Conservation (phyloP, 2,113 vertebrate genomes). For the Sturnira hondurensis region DNA sequence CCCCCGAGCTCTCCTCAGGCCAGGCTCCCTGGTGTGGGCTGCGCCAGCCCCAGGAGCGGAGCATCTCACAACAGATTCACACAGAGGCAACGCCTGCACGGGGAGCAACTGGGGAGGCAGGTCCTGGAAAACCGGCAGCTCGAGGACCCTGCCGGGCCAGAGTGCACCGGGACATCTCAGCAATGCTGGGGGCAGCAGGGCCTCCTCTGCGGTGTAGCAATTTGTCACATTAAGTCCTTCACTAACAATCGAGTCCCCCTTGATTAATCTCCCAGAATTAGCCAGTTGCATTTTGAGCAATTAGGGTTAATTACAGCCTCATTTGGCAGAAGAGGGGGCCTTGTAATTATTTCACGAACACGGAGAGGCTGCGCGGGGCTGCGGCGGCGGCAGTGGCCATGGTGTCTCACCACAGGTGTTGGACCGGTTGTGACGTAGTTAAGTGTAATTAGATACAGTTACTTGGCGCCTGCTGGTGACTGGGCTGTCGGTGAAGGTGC, state of each 20-base stretch:
- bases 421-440: constrained; percentile 88
- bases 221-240: constrained; percentile 93
- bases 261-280: constrained; percentile 94
- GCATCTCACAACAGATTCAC: neutral
- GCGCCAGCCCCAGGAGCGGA: neutral
- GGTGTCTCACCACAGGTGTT: constrained; percentile 79
- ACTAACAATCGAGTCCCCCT: constrained; percentile 87
- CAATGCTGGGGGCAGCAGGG: constrained; percentile 41
- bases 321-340: constrained; percentile 89
- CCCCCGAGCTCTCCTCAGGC: neutral
- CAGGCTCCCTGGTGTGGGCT: neutral
- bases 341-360: constrained; percentile 89
- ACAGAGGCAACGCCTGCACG: rapidly evolving
- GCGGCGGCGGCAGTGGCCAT: constrained; percentile 79
- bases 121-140: neutral
- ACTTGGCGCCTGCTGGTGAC: constrained; percentile 73
- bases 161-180: neutral
- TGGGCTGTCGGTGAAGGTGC: constrained; percentile 13
- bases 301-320: constrained; percentile 96
- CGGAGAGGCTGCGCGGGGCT: constrained; percentile 80
- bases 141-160: neutral
- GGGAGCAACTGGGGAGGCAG: neutral
- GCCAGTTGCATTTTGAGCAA: constrained; percentile 89
- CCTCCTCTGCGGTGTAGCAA: constrained; percentile 78
- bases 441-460: constrained; percentile 88